Conservation (phyloP, 2,888 invertebrate species). For the Melinaea menophilus region DNA sequence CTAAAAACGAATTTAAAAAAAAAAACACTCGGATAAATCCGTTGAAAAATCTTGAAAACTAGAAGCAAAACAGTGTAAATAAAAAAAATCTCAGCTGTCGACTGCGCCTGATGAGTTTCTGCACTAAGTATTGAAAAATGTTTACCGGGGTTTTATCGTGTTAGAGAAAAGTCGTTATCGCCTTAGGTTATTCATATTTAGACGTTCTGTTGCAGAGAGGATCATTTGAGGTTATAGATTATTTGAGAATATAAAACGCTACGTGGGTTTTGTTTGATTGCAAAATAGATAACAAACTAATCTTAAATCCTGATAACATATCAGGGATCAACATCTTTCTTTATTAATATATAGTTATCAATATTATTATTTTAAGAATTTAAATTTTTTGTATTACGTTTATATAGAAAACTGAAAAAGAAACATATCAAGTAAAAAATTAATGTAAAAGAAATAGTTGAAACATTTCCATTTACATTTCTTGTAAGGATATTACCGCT, state of each 20-base stretch:
- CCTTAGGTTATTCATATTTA: constrained; percentile 21
- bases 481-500: background rate
- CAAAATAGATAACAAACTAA: too few relatives aligned
- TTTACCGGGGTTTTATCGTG: constrained; percentile 52
- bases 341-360: too few relatives aligned
- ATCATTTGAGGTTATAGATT: background rate
- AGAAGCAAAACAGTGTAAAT: constrained; percentile 8
- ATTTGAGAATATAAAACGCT: too few relatives aligned
- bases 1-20: background rate
- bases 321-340: too few relatives aligned
- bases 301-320: too few relatives aligned
- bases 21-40: background rate
- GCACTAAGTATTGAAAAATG: constrained; percentile 60
- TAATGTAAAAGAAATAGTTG: constrained; percentile 1
- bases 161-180: constrained; percentile 35
- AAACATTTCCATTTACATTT: background rate
- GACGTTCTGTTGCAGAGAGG: constrained; percentile 13
- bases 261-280: too few relatives aligned
- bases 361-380: too few relatives aligned
- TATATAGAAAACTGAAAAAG: background rate
- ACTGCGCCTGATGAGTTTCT: constrained; percentile 37
- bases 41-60: background rate
- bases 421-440: too few relatives aligned
- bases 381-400: too few relatives aligned
- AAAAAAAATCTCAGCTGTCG: constrained; percentile 9